These are phyloP conservation scores for Scomber scombrus DNA, from an alignment of 2,113 vertebrate species.

Conservation along the genomic window DNA sequence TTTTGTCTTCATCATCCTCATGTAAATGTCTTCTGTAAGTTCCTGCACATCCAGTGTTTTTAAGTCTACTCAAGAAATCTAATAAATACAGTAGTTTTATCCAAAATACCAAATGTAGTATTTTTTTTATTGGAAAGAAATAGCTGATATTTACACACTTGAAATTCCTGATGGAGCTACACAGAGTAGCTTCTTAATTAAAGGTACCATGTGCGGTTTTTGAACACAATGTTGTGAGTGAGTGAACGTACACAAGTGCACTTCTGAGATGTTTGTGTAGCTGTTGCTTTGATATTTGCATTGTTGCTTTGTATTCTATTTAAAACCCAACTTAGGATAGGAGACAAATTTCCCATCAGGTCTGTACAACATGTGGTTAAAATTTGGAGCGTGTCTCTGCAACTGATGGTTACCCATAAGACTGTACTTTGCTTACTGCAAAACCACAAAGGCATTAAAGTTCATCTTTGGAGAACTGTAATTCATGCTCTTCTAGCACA, in stretches of 20 bases:
- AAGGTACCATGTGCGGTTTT: neutral
- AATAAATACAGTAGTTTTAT: conserved; percentile 76
- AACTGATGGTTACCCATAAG: no score
- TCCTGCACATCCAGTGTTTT: conserved; percentile 43
- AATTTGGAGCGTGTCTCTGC: no score
- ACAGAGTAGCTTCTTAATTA: neutral
- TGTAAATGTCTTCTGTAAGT: conserved; percentile 34
- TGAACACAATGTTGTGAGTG: neutral
- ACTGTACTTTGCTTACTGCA: neutral
- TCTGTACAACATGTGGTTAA: no score
- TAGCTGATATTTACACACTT: neutral
- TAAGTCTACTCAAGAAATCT: conserved; percentile 59
- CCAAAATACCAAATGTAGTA: conserved; percentile 3
- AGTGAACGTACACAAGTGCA: neutral
- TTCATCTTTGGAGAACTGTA: no score
- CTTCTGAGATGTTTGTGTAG: neutral
- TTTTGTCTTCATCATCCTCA: conserved; percentile 31
- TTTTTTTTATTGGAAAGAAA: conserved; percentile 24
- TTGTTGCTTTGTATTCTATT: no score
- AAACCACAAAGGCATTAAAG: neutral
- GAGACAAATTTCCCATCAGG: no score
- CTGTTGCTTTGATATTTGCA: neutral
- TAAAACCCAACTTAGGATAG: no score
- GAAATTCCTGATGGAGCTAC: neutral
- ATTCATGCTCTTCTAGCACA: neutral